phyloP scores from a whole-genome alignment of 64 coral and sea anemone species.

The Actinia equina region DNA sequence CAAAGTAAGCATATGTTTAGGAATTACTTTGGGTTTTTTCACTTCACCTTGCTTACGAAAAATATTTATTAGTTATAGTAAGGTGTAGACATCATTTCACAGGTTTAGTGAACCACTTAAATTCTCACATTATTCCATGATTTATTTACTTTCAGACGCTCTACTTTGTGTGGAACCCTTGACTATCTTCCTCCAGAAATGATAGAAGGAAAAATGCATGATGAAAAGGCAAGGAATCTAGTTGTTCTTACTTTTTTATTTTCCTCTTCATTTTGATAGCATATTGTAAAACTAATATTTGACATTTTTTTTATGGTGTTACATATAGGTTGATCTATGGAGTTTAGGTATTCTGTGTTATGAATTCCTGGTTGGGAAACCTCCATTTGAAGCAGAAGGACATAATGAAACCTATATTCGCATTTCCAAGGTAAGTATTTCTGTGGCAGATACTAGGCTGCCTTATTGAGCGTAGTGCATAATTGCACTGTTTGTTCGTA shows the following conservation, averaged over 20 bases:
- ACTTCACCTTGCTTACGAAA: too few species aligned
- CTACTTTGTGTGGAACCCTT: slow-evolving; percentile 91
- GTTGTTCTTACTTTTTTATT: background rate
- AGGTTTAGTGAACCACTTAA: too few species aligned
- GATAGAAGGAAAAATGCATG: slow-evolving; percentile 94
- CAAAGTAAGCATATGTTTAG: slow-evolving; percentile 49
- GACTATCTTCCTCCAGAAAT: slow-evolving; percentile 98
- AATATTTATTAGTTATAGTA: too few species aligned
- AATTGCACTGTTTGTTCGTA: too few species aligned
- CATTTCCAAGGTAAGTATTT: slow-evolving; percentile 71
- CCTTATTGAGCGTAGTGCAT: too few species aligned
- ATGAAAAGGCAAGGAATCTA: slow-evolving; percentile 75
- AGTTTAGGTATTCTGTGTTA: slow-evolving; percentile 95
- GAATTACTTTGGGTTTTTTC: background rate
- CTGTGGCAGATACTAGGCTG: background rate
- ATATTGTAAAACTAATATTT: too few species aligned
- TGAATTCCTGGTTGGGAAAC: slow-evolving; percentile 96
- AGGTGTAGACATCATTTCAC: too few species aligned
- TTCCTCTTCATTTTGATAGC: background rate
- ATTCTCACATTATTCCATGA: too few species aligned
- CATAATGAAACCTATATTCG: slow-evolving; percentile 81
- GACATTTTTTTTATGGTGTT: background rate
- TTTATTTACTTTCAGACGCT: slow-evolving; percentile 50
- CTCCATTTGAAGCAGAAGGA: slow-evolving; percentile 96
- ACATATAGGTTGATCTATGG: slow-evolving; percentile 84